phyloP scores from a whole-genome alignment of 1,140 invertebrate genomes.

The Acyrthosiphon pisum region DNA sequence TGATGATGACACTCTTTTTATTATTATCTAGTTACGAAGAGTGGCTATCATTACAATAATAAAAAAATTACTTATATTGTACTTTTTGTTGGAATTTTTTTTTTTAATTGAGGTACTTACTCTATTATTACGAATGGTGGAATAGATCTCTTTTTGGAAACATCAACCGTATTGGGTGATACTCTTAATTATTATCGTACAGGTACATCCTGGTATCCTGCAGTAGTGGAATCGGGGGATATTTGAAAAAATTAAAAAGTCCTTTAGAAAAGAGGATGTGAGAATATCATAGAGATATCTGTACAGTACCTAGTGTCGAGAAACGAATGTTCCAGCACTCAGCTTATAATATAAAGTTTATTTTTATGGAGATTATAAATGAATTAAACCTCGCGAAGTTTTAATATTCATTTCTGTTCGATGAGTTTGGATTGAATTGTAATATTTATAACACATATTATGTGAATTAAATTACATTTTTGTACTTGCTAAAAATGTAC shows the following conservation, averaged over 20 bases:
- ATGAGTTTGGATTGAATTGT: not conserved
- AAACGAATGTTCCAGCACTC: not conserved
- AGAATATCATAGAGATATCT: not conserved
- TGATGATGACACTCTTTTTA: too few relatives aligned
- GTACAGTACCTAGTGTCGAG: not conserved
- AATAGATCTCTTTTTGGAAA: not conserved
- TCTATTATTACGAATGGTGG: too few relatives aligned
- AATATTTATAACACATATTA: not conserved
- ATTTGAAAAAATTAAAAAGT: not conserved
- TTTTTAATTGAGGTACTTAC: too few relatives aligned
- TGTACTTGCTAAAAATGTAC: not conserved
- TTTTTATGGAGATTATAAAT: not conserved
- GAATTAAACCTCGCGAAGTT: not conserved
- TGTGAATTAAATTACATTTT: not conserved
- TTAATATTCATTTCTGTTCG: not conserved
- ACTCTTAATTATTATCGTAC: not conserved
- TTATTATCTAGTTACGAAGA: too few relatives aligned
- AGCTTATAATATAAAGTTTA: not conserved
- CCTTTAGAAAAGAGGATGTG: not conserved
- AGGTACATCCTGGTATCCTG: not conserved
- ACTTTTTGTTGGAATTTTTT: too few relatives aligned
- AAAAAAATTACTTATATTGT: too few relatives aligned
- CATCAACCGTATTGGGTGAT: not conserved
- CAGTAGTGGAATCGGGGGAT: too few relatives aligned
- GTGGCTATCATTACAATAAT: too few relatives aligned